phyloP scores from a whole-genome alignment of 2,888 invertebrate species.

The Acutogordius australiensis region DNA sequence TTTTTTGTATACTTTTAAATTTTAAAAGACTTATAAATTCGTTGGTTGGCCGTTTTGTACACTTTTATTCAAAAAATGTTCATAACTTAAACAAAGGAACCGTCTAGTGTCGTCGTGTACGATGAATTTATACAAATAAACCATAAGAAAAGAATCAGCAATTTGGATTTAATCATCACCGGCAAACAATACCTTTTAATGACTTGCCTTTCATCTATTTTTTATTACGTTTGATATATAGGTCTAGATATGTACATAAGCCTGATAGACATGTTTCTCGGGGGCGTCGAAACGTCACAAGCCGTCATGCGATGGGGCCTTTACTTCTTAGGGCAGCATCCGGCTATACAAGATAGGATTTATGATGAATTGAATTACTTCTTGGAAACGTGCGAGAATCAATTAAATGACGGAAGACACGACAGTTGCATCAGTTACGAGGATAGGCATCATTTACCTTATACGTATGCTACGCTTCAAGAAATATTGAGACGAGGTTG shows the following conservation, averaged over 20 bases:
- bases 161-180: too few relatives aligned
- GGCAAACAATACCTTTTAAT: too few relatives aligned
- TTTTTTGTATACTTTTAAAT: too few relatives aligned
- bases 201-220: too few relatives aligned
- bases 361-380: not conserved
- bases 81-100: too few relatives aligned
- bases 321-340: not conserved
- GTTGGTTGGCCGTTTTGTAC: too few relatives aligned
- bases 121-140: too few relatives aligned
- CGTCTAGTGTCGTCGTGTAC: too few relatives aligned
- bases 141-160: too few relatives aligned
- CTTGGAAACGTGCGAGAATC: not conserved
- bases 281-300: not conserved
- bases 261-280: not conserved
- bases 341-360: not conserved
- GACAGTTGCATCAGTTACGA: not conserved
- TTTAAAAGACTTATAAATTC: too few relatives aligned
- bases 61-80: too few relatives aligned
- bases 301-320: slow-evolving; percentile 5
- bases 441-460: slow-evolving; percentile 1
- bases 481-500: slow-evolving; percentile 7
- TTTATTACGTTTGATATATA: too few relatives aligned
- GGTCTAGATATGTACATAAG: not conserved
- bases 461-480: not conserved
- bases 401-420: not conserved